Percentiles rank a stretch among this genome's conserved stretches.
Evolutionary conservation across 2,113 vertebrate species (phyloP).

Genomic region (Motacilla alba): DNA sequence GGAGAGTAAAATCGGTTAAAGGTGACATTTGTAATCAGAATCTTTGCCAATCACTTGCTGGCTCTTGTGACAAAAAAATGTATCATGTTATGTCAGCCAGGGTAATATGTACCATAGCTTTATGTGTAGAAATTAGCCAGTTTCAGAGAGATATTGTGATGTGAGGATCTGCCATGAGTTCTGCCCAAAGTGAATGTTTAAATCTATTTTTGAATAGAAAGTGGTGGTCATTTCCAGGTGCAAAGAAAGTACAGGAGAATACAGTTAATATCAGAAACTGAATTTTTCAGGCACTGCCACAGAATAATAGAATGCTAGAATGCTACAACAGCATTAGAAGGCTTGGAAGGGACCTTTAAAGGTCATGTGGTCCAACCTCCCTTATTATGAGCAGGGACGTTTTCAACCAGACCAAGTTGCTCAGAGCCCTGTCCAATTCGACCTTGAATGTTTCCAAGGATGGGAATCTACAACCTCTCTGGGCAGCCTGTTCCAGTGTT

Average conservation of each 20-base stretch:
- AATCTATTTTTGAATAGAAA: not conserved
- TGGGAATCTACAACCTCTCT: not conserved
- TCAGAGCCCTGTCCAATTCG: not conserved
- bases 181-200: not conserved
- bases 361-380: not conserved
- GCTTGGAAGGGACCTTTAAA: not conserved
- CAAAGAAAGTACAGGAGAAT: not conserved
- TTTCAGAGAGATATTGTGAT: not conserved
- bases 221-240: not conserved
- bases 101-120: not conserved
- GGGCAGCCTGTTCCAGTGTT: not conserved
- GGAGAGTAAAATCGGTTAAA: not conserved
- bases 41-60: not conserved
- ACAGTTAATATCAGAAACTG: not conserved
- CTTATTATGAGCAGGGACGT: accelerated
- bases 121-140: not conserved
- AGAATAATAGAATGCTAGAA: not conserved
- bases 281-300: not conserved
- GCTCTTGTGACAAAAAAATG: not conserved
- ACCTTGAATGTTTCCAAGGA: not conserved
- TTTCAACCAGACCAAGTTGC: not conserved
- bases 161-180: not conserved
- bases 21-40: not conserved
- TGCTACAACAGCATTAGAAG: too few relatives aligned
- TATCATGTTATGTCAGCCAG: not conserved